A percentile compares a stretch with the other conserved stretches of the same genome.
phyloP scores from a whole-genome alignment of 2,797 vertebrate species.

The Enteromius fasciolatus region DNA sequence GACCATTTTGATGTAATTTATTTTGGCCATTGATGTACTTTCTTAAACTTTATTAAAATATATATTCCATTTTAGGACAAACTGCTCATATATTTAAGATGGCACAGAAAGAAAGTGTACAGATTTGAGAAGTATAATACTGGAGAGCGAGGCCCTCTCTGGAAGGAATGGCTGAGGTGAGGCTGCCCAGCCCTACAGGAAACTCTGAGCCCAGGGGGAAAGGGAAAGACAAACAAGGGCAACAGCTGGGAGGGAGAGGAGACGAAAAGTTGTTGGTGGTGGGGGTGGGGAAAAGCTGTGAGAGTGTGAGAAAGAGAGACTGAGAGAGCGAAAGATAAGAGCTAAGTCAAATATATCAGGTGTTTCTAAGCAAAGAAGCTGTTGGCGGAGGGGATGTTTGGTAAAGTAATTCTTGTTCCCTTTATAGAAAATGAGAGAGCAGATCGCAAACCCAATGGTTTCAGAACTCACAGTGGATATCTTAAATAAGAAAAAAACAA shows the following conservation, averaged over 20 bases:
- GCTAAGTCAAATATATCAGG: slow-evolving; percentile 53
- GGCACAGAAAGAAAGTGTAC: slow-evolving; percentile 56
- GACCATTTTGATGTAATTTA: slow-evolving; percentile 21
- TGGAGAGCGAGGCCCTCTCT: slow-evolving; percentile 70
- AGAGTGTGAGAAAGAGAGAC: slow-evolving; percentile 46
- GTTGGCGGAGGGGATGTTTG: slow-evolving; percentile 44
- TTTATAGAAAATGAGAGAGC: slow-evolving; percentile 27
- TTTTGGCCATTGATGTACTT: neutral
- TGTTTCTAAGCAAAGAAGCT: slow-evolving; percentile 52
- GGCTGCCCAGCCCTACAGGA: slow-evolving; percentile 82
- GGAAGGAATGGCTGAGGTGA: slow-evolving; percentile 80
- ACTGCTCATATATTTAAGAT: slow-evolving; percentile 14
- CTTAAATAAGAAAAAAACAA: neutral
- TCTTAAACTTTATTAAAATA: neutral
- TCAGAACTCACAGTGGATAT: slow-evolving; percentile 11
- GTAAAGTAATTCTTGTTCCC: slow-evolving; percentile 47
- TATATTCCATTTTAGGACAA: neutral
- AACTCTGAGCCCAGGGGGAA: slow-evolving; percentile 78
- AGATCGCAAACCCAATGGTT: slow-evolving; percentile 3
- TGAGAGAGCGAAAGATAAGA: slow-evolving; percentile 51
- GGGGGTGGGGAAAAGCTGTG: slow-evolving; percentile 64
- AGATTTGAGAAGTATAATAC: slow-evolving; percentile 57
- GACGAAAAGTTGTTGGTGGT: slow-evolving; percentile 59
- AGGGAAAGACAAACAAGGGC: slow-evolving; percentile 84
- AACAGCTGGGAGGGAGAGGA: slow-evolving; percentile 71